A percentile compares a stretch with the other conserved stretches of the same genome.
Conservation (phyloP, 2,888 invertebrate species). For the Oligia strigilis region DNA sequence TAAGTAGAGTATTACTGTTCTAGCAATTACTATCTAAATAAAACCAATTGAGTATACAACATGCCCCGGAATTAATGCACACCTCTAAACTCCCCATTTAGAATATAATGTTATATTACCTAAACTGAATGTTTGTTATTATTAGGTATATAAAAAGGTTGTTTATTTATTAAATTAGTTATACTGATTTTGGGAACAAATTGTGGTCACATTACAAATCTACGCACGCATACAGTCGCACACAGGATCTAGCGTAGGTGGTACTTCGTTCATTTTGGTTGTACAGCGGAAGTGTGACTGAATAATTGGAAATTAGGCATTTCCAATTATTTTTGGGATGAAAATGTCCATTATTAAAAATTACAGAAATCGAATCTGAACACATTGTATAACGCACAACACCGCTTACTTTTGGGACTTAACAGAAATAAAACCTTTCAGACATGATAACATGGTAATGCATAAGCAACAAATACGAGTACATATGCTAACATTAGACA, state of each 20-base stretch:
- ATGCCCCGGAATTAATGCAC: neutral
- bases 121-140: neutral
- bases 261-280: neutral
- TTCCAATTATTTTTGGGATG: neutral
- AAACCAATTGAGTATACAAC: neutral
- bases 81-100: neutral
- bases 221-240: too few relatives aligned
- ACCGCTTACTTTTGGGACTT: neutral
- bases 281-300: neutral
- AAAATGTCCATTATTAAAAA: neutral
- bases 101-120: neutral
- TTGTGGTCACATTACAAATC: too few relatives aligned
- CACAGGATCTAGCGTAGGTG: neutral
- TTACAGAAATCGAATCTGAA: neutral
- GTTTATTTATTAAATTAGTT: too few relatives aligned
- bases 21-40: neutral
- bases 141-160: too few relatives aligned
- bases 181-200: too few relatives aligned
- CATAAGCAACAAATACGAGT: neutral
- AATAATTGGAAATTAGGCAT: neutral
- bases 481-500: too few relatives aligned
- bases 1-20: neutral
- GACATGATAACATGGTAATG: neutral
- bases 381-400: neutral
- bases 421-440: neutral